These are phyloP conservation scores for Andrena marginata DNA, from an alignment of 2,888 invertebrate genomes.

Conservation along the genomic window DNA sequence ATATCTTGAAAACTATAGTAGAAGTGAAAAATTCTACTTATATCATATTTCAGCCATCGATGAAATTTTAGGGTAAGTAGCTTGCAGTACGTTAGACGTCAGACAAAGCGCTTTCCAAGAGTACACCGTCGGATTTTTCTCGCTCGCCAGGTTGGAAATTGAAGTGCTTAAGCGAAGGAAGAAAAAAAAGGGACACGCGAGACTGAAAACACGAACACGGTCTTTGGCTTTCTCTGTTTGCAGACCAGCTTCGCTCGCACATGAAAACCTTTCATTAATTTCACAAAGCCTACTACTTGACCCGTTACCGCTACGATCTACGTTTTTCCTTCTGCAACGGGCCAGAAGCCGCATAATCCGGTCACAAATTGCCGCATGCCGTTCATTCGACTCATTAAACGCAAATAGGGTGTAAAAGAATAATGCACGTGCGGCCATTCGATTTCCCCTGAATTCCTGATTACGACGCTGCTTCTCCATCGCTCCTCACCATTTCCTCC, in stretches of 20 bases:
- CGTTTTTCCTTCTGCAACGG: conserved; percentile 24
- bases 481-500: too few relatives aligned
- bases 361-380: conserved; percentile 46
- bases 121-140: conserved; percentile 55
- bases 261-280: conserved; percentile 73
- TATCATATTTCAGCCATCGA: conserved; percentile 43
- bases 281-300: conserved; percentile 69
- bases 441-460: neutral
- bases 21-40: neutral
- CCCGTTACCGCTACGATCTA: conserved; percentile 57
- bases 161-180: conserved; percentile 42
- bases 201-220: conserved; percentile 55
- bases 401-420: conserved; percentile 46
- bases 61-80: conserved; percentile 28
- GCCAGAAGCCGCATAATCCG: conserved; percentile 26
- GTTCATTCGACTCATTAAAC: conserved; percentile 54
- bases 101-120: conserved; percentile 56
- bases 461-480: too few relatives aligned
- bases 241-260: conserved; percentile 54
- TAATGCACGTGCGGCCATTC: neutral
- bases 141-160: conserved; percentile 50
- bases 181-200: conserved; percentile 41
- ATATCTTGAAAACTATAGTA: too few relatives aligned
- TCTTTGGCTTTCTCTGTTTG: conserved; percentile 59
- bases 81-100: conserved; percentile 16